Percentiles rank a stretch among this genome's conserved stretches.
These are phyloP conservation scores for Pseudoatta argentina DNA, from an alignment of 1,140 invertebrate species.

Conservation along the genomic window DNA sequence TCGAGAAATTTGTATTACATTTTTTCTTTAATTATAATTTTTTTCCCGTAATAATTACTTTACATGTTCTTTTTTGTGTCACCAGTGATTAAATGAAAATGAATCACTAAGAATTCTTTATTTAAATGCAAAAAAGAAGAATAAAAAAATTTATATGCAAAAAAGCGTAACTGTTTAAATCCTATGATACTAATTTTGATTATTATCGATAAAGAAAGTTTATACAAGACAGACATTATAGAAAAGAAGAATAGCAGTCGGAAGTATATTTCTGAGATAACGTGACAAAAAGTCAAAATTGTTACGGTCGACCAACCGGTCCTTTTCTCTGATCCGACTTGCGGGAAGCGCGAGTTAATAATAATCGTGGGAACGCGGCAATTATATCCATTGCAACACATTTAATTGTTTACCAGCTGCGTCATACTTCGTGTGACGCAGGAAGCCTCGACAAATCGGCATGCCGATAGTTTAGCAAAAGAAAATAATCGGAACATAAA, in stretches of 20 bases:
- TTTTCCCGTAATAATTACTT: no score
- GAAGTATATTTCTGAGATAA: neutral
- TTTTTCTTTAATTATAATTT: neutral
- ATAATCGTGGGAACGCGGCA: slow-evolving; percentile 82
- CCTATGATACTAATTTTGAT: neutral
- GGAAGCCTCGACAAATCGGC: slow-evolving; percentile 54
- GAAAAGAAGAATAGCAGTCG: neutral
- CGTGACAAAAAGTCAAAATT: slow-evolving; percentile 29
- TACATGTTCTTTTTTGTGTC: neutral
- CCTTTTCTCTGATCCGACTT: slow-evolving; percentile 24
- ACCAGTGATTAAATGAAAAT: neutral
- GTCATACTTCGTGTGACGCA: slow-evolving; percentile 73
- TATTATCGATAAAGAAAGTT: neutral
- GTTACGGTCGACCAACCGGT: neutral
- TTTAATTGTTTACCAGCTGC: slow-evolving; percentile 81
- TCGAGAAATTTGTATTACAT: neutral
- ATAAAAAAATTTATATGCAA: neutral
- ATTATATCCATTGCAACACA: slow-evolving; percentile 82
- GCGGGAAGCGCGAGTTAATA: slow-evolving; percentile 76
- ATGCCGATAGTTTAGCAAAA: neutral
- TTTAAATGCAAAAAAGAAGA: neutral
- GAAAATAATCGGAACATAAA: slow-evolving; percentile 15
- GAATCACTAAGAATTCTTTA: neutral
- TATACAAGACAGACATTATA: neutral
- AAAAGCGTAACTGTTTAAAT: neutral